phyloP scores from a whole-genome alignment of 2,797 vertebrate species.

The Rhincodon typus region DNA sequence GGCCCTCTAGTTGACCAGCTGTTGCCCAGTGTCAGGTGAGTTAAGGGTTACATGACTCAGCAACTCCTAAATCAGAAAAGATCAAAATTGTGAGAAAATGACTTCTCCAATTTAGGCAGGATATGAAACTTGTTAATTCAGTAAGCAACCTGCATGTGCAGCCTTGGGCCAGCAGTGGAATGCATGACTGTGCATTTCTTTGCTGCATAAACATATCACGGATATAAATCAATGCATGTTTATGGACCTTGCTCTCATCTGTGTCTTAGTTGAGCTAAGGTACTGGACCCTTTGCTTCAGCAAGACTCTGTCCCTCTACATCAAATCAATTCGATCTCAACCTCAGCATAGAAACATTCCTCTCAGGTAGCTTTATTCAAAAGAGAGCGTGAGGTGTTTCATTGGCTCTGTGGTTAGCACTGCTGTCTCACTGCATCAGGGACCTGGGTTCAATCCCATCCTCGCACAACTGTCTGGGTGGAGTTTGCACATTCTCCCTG shows the following conservation, averaged over 20 bases:
- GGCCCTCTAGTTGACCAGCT: conserved; percentile 41
- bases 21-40: conserved; percentile 42
- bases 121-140: conserved; percentile 52
- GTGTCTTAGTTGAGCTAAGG: neutral
- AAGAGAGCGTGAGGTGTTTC: neutral
- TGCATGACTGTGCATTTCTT: conserved; percentile 27
- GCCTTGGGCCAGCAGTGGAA: neutral
- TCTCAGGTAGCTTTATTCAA: neutral
- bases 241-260: no score
- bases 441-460: no score
- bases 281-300: neutral
- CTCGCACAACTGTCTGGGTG: no score
- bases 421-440: no score
- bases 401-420: no score
- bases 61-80: conserved; percentile 39
- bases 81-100: conserved; percentile 40
- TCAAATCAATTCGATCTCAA: neutral
- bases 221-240: neutral
- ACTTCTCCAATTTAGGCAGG: conserved; percentile 56
- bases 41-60: conserved; percentile 49
- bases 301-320: neutral
- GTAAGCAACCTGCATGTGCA: neutral
- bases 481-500: no score
- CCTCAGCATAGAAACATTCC: neutral
- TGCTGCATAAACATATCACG: neutral